A percentile compares a stretch with the other conserved stretches of the same genome.
These are phyloP conservation scores for Noctuana brunneofusca DNA, from an alignment of 2,888 invertebrate genomes.

Conservation along the genomic window DNA sequence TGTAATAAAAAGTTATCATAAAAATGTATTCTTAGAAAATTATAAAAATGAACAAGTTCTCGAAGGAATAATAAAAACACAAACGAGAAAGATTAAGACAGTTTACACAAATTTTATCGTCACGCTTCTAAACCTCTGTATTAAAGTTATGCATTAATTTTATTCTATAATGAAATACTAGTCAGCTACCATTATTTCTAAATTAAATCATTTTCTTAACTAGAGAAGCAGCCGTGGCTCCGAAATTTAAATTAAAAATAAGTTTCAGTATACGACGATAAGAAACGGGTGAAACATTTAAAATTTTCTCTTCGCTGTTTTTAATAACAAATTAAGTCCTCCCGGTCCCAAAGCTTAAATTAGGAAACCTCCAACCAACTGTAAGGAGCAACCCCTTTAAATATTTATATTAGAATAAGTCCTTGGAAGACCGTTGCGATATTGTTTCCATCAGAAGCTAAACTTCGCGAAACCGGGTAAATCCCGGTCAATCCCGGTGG, in stretches of 20 bases:
- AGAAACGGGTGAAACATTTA: conserved; percentile 32
- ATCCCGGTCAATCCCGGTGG: conserved; percentile 53
- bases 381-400: conserved; percentile 13
- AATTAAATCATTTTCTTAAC: conserved; percentile 21
- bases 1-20: no score
- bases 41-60: no score
- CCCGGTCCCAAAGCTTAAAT: conserved; percentile 35
- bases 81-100: no score
- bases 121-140: neutral
- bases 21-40: no score
- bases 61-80: no score
- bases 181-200: neutral
- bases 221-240: conserved; percentile 5
- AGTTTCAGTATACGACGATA: conserved; percentile 6
- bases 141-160: no score
- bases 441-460: conserved; percentile 43
- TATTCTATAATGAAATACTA: no score
- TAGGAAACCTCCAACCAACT: conserved; percentile 7
- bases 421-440: conserved; percentile 24
- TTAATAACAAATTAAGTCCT: conserved; percentile 38
- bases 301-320: conserved; percentile 37
- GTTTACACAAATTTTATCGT: no score
- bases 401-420: conserved; percentile 14
- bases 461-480: conserved; percentile 54
- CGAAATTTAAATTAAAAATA: conserved; percentile 25